phyloP scores from a whole-genome alignment of 2,113 vertebrate genomes.

The Sinocyclocheilus anshuiensis region DNA sequence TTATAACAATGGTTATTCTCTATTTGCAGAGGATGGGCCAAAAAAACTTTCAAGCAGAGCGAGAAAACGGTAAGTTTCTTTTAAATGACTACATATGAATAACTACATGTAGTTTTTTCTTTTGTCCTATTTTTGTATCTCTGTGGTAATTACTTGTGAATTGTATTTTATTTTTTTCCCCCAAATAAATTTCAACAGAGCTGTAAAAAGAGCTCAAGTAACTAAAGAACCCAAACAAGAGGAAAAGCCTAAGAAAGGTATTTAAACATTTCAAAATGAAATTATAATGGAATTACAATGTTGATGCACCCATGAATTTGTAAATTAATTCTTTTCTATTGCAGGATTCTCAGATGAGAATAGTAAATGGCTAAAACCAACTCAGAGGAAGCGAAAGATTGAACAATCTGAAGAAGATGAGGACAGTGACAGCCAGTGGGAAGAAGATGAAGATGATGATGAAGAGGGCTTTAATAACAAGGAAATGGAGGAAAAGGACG shows the following conservation, averaged over 20 bases:
- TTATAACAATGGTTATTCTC: background rate
- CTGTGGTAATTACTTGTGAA: background rate
- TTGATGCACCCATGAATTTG: background rate
- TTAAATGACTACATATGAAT: background rate
- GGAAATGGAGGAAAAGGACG: conserved; percentile 63
- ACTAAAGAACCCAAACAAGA: conserved; percentile 47
- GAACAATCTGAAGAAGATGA: conserved; percentile 67
- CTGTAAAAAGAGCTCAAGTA: conserved; percentile 70
- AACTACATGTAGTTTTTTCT: background rate
- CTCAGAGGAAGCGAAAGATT: conserved; percentile 74
- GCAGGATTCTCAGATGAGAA: conserved; percentile 82
- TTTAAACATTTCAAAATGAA: background rate
- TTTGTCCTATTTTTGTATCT: background rate
- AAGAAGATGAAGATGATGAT: conserved; percentile 74
- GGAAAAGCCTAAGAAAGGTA: conserved; percentile 70
- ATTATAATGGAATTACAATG: background rate
- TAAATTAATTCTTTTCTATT: background rate
- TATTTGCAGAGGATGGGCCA: conserved; percentile 59
- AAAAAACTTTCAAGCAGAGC: conserved; percentile 86
- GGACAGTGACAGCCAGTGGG: conserved; percentile 75
- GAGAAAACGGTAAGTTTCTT: conserved; percentile 79
- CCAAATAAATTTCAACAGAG: conserved; percentile 60
- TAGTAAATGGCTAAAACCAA: conserved; percentile 78
- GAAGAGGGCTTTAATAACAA: conserved; percentile 58
- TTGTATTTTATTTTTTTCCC: background rate